These are phyloP conservation scores for Cryptocephalus moraei DNA, from an alignment of 2,888 invertebrate species.

Conservation along the genomic window DNA sequence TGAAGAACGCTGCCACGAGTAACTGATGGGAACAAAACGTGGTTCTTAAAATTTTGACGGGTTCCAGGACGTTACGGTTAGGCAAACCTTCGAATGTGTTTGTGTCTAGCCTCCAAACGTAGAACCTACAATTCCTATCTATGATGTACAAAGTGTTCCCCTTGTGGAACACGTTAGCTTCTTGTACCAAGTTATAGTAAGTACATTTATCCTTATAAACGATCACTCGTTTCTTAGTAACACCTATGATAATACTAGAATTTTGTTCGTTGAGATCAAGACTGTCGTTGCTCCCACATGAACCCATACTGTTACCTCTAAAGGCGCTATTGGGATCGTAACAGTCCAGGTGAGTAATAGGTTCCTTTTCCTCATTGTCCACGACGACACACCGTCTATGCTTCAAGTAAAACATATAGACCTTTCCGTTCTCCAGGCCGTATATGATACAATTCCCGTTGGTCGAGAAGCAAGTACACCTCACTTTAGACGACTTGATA, in stretches of 20 bases:
- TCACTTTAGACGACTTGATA: slow-evolving; percentile 16
- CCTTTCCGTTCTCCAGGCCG: slow-evolving; percentile 26
- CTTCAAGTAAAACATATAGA: slow-evolving; percentile 24
- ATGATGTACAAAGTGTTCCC: slow-evolving; percentile 7
- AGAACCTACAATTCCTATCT: slow-evolving; percentile 6
- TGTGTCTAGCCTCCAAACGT: slow-evolving; percentile 9
- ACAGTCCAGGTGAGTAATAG: slow-evolving; percentile 20
- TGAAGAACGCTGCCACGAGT: slow-evolving; percentile 4
- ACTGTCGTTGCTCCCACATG: slow-evolving; percentile 10
- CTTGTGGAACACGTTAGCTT: slow-evolving; percentile 9
- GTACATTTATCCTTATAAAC: slow-evolving; percentile 1
- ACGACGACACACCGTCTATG: slow-evolving; percentile 11
- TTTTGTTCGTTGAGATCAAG: slow-evolving; percentile 6
- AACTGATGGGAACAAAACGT: slow-evolving; percentile 8
- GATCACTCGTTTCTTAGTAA: slow-evolving; percentile 4
- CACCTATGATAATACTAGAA: slow-evolving; percentile 5
- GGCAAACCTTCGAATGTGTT: slow-evolving; percentile 2
- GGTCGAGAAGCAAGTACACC: slow-evolving; percentile 25
- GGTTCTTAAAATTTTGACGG: slow-evolving; percentile 4
- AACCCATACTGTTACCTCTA: slow-evolving; percentile 1
- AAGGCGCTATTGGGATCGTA: slow-evolving; percentile 12
- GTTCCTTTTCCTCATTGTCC: neutral
- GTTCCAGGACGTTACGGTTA: slow-evolving; percentile 3
- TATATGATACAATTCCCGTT: slow-evolving; percentile 28
- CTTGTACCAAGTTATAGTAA: slow-evolving; percentile 2